Conservation (phyloP, 2,888 invertebrate species). For the Archips crataeganus region DNA sequence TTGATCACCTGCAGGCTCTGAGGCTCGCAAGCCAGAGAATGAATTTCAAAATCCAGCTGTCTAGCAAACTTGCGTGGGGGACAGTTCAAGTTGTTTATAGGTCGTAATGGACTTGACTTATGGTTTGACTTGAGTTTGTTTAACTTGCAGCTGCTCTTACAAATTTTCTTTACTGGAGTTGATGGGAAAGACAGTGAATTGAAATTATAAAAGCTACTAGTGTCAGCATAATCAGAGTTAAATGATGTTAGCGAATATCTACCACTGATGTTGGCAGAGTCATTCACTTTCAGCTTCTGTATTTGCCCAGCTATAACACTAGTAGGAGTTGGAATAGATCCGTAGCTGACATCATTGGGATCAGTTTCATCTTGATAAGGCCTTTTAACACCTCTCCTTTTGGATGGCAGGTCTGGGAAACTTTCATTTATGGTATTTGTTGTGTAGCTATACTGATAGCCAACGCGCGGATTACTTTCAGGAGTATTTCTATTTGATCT, state of each 20-base stretch:
- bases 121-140: slow-evolving; percentile 46
- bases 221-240: slow-evolving; percentile 42
- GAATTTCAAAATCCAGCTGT: slow-evolving; percentile 71
- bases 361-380: slow-evolving; percentile 63
- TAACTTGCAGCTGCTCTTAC: slow-evolving; percentile 64
- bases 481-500: slow-evolving; percentile 57
- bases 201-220: slow-evolving; percentile 47
- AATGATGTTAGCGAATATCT: slow-evolving; percentile 42
- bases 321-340: slow-evolving; percentile 70
- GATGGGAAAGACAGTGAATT: slow-evolving; percentile 67
- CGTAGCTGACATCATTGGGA: slow-evolving; percentile 50
- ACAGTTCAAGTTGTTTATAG: slow-evolving; percentile 44
- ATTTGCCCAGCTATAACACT: slow-evolving; percentile 75
- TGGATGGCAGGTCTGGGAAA: slow-evolving; percentile 59
- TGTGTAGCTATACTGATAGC: slow-evolving; percentile 50
- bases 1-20: slow-evolving; percentile 61
- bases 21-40: slow-evolving; percentile 72
- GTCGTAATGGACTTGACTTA: slow-evolving; percentile 43
- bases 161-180: slow-evolving; percentile 73
- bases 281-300: slow-evolving; percentile 71
- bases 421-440: slow-evolving; percentile 45
- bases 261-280: slow-evolving; percentile 55
- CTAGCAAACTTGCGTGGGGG: slow-evolving; percentile 68
- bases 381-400: slow-evolving; percentile 69
- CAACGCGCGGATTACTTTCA: slow-evolving; percentile 52